These are phyloP conservation scores for Plebejus argus DNA, from an alignment of 2,888 invertebrate genomes.

Conservation along the genomic window DNA sequence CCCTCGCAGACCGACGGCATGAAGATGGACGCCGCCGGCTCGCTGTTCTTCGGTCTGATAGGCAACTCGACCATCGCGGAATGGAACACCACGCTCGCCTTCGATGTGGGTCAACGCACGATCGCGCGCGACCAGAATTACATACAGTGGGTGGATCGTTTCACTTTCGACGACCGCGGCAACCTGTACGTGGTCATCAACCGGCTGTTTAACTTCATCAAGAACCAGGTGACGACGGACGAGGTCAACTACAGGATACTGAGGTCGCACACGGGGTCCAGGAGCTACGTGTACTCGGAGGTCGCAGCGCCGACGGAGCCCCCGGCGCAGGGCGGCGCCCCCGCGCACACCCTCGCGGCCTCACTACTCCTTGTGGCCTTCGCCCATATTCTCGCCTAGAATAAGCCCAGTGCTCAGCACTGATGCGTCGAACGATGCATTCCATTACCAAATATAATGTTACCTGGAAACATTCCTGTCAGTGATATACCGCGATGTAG, in stretches of 20 bases:
- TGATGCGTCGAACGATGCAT: constrained; percentile 48
- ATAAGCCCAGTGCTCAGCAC: constrained; percentile 41
- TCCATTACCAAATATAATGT: constrained; percentile 76
- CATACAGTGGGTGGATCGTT: constrained; percentile 88
- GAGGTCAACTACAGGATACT: constrained; percentile 86
- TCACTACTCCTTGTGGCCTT: constrained; percentile 60
- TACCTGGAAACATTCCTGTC: constrained; percentile 71
- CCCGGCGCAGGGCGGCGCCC: constrained; percentile 50
- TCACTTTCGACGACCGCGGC: constrained; percentile 84
- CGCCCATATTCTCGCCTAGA: constrained; percentile 69
- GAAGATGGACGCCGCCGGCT: constrained; percentile 86
- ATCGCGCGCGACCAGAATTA: constrained; percentile 84
- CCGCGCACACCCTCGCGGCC: constrained; percentile 54
- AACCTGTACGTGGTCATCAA: constrained; percentile 86
- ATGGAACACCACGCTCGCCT: constrained; percentile 84
- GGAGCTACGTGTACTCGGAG: constrained; percentile 83
- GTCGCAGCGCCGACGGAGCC: constrained; percentile 51
- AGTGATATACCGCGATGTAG: constrained; percentile 73
- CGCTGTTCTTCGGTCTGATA: constrained; percentile 85
- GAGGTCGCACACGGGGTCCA: constrained; percentile 80
- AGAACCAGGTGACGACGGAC: constrained; percentile 78
- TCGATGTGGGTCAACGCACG: constrained; percentile 81
- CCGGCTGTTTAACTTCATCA: constrained; percentile 84
- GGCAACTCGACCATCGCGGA: constrained; percentile 85
- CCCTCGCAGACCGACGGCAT: constrained; percentile 87